Evolutionary conservation across 1,140 invertebrate species (phyloP).

Genomic region (Meloidogyne hapla): DNA sequence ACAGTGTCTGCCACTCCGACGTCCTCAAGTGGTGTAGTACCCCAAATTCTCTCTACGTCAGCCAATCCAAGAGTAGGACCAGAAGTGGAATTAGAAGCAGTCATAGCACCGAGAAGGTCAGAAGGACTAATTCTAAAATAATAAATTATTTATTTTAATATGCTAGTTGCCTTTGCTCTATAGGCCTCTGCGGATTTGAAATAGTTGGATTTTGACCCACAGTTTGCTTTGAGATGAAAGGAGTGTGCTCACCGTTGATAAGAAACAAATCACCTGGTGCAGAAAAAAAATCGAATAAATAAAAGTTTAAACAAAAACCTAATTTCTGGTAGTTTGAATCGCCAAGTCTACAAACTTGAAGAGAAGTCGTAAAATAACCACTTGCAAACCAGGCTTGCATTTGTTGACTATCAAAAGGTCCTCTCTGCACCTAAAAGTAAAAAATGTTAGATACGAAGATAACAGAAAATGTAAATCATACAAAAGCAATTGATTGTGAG

Average conservation of each 20-base stretch:
- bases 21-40: constrained; percentile 21
- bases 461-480: no score
- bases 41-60: constrained; percentile 19
- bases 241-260: constrained; percentile 40
- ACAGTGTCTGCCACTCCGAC: background rate
- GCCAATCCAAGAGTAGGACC: constrained; percentile 3
- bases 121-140: constrained; percentile 22
- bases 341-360: constrained; percentile 21
- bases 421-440: constrained; percentile 27
- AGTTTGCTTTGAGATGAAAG: constrained; percentile 26
- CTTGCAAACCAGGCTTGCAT: constrained; percentile 50
- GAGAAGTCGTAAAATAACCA: constrained; percentile 39
- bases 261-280: constrained; percentile 43
- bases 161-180: background rate
- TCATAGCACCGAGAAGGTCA: background rate
- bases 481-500: no score
- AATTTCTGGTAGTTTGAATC: constrained; percentile 33
- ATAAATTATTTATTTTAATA: background rate
- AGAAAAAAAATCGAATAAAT: constrained; percentile 8
- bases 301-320: constrained; percentile 27
- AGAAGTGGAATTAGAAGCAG: background rate
- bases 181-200: background rate
- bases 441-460: no score
- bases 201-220: background rate
- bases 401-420: constrained; percentile 45